Percentiles rank a stretch among this genome's conserved stretches.
Evolutionary conservation across 2,888 invertebrate species (phyloP).

Genomic region (Agonopterix subpropinquella): DNA sequence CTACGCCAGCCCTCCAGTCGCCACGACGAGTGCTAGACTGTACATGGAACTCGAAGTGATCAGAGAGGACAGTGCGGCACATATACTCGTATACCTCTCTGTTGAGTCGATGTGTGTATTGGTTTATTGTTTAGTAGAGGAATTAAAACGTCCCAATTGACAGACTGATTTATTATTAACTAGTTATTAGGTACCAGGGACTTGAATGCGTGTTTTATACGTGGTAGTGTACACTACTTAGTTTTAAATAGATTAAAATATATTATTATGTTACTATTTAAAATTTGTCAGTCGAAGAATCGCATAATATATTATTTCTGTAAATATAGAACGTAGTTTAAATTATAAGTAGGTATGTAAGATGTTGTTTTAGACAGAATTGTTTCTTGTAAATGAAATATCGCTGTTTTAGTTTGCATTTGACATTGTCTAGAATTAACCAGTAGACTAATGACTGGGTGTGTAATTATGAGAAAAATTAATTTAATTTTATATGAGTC

Average conservation of each 20-base stretch:
- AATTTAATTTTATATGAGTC: conserved; percentile 67
- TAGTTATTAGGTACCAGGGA: conserved; percentile 65
- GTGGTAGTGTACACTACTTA: conserved; percentile 71
- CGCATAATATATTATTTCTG: conserved; percentile 73
- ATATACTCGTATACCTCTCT: conserved; percentile 9
- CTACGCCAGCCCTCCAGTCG: no score
- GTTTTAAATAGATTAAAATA: conserved; percentile 66
- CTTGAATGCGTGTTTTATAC: conserved; percentile 74
- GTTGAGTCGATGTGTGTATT: conserved; percentile 54
- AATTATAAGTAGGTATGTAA: conserved; percentile 30
- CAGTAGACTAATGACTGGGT: conserved; percentile 51
- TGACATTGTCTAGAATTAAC: conserved; percentile 65
- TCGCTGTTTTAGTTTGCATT: conserved; percentile 75
- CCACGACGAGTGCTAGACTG: conserved; percentile 10
- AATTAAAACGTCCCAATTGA: conserved; percentile 75
- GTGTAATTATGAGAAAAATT: conserved; percentile 59
- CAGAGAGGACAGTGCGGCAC: conserved; percentile 37
- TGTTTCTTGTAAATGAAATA: conserved; percentile 72
- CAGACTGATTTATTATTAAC: conserved; percentile 74
- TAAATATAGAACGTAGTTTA: conserved; percentile 65
- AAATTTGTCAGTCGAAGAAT: conserved; percentile 61
- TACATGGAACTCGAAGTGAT: conserved; percentile 2
- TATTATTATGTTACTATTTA: conserved; percentile 70
- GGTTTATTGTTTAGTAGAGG: conserved; percentile 69
- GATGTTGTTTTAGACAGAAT: conserved; percentile 67